These are phyloP conservation scores for Brachyalestes nurse DNA, from an alignment of 2,797 vertebrate genomes.

Conservation along the genomic window DNA sequence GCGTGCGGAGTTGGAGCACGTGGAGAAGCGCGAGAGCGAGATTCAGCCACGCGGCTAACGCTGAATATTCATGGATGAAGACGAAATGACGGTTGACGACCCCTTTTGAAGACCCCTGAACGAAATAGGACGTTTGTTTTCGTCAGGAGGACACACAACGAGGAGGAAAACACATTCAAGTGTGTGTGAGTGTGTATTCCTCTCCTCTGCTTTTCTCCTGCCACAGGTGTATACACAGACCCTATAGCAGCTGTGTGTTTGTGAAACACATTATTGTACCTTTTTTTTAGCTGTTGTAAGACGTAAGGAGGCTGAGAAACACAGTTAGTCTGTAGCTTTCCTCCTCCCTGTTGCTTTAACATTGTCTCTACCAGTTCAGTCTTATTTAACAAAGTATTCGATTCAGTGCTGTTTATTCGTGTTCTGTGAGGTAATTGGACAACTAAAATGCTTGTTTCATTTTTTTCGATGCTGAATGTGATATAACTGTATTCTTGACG, in stretches of 20 bases:
- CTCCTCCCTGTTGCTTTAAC: neutral
- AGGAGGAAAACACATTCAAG: neutral
- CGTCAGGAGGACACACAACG: neutral
- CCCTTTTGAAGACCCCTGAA: neutral
- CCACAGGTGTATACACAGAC: constrained; percentile 40
- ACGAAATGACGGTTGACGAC: neutral
- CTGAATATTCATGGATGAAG: neutral
- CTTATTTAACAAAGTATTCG: neutral
- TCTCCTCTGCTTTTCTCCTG: constrained; percentile 7
- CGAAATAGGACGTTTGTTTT: neutral
- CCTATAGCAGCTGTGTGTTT: neutral
- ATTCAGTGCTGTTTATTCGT: neutral
- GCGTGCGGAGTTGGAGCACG: constrained; percentile 58
- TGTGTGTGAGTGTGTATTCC: neutral
- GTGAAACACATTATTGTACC: too few relatives aligned
- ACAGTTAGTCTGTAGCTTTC: constrained; percentile 6
- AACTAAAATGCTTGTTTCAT: neutral
- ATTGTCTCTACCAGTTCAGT: neutral
- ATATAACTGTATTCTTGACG: too few relatives aligned
- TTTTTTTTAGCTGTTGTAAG: neutral
- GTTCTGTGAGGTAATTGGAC: neutral
- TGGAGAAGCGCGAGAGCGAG: constrained; percentile 56
- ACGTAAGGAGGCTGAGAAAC: neutral
- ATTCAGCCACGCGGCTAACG: constrained; percentile 51
- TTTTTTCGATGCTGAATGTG: neutral